Evolutionary conservation across 2,797 vertebrate species (phyloP), one percentile per base, ranked within the genome.

Genomic region (Aotus griseimembra): DNA sequence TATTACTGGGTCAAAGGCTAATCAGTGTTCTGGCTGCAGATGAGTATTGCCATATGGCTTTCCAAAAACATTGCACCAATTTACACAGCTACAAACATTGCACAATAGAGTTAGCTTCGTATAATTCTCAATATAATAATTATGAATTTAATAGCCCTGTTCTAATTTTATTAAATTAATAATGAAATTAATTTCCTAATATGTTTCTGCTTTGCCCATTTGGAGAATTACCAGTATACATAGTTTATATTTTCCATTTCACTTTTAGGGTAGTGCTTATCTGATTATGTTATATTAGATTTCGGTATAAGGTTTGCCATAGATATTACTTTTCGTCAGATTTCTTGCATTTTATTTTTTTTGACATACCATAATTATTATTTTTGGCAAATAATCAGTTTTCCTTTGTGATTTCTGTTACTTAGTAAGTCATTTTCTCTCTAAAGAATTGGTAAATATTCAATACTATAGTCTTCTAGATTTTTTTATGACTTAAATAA

Each of bases 401-500:
- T 92, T 85, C 36, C 33, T 96, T 30, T 57, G 55, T 94, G 64
- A 64, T 88, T 94, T 93, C 58, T 39, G 4, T 88, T 52, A 33
- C 19, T 89, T 77, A 84, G 73, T 64, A 89, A 84, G 57, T 67
- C 7, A 86, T 87, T 89, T 92, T 9, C 26, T 91, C 17, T 97
- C 10, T 64, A 26, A 92, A 57, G 13, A 76, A 81, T 39, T 73
- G 30, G 41, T 73, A 80, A 52, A 82, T 86, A 58, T 46, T 79
- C 39, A 96, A n/a, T 75, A 10, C 30, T 84, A 5, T 84, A 39
- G 83, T 92, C 64, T 58, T 72, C 11, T 86, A 48, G 8, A 67
- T 81, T 81, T 93, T 93, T 97, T 89, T 89, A 28, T 96, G 61
- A 92, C 33, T 93, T 93, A 90, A 92, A 96, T 93, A 90, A 88